Evolutionary conservation across 2,113 vertebrate species (phyloP).

Genomic region (Rousettus leschenaultii): DNA sequence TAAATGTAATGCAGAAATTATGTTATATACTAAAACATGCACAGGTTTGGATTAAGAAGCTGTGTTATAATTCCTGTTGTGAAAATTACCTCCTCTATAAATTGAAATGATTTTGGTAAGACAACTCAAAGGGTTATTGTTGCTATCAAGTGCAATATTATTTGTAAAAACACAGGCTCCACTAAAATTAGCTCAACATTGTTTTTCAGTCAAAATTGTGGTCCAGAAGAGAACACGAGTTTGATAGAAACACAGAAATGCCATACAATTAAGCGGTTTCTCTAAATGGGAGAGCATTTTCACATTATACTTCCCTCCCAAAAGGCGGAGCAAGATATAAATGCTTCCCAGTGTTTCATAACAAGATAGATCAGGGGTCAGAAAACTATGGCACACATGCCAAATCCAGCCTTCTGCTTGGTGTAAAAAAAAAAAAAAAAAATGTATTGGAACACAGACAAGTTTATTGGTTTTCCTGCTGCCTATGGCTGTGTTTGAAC

Average conservation of each 20-base stretch:
- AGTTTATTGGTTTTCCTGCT: neutral
- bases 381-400: neutral
- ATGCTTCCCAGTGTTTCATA: neutral
- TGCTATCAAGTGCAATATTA: neutral
- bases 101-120: neutral
- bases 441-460: neutral
- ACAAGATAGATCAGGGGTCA: neutral
- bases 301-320: neutral
- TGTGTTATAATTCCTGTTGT: neutral
- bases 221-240: neutral
- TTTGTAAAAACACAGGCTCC: neutral
- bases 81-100: neutral
- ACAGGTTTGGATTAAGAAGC: neutral
- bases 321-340: neutral
- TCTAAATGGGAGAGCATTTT: neutral
- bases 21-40: neutral
- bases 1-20: neutral
- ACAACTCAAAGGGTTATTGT: neutral
- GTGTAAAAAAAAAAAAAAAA: neutral
- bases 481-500: neutral
- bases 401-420: neutral
- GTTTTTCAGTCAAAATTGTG: neutral
- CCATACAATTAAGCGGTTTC: neutral
- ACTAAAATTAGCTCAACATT: neutral
- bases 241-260: neutral